Conservation (phyloP, 2,113 vertebrate species). For the Camelus dromedarius region DNA sequence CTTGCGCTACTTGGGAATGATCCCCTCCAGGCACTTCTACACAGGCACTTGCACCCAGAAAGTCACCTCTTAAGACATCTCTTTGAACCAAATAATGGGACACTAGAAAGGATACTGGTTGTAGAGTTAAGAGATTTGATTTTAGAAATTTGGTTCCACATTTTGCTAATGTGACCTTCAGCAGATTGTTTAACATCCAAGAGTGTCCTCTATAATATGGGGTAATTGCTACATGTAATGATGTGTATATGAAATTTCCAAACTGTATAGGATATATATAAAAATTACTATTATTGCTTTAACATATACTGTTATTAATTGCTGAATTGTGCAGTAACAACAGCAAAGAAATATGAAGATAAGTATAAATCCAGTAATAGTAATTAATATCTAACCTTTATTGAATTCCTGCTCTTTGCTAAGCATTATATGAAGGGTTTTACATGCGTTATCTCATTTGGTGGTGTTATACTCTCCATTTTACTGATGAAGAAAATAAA, state of each 20-base stretch:
- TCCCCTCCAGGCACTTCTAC: background rate
- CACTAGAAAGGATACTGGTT: background rate
- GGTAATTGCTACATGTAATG: background rate
- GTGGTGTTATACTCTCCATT: background rate
- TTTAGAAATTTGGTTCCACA: constrained; percentile 38
- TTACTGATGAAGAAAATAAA: constrained; percentile 18
- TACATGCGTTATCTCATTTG: background rate
- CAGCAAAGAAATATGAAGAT: background rate
- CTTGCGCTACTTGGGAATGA: background rate
- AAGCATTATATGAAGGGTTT: background rate
- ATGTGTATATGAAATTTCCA: background rate
- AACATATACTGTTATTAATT: background rate
- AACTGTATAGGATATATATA: background rate
- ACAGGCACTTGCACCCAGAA: background rate
- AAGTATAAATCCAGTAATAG: background rate
- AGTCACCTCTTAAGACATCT: background rate
- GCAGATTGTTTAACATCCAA: background rate
- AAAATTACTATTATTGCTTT: background rate
- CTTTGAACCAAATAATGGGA: constrained; percentile 30
- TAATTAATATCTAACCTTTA: background rate
- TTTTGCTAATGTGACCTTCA: background rate
- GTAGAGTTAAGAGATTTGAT: constrained; percentile 25
- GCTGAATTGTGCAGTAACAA: background rate
- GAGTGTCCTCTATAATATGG: background rate
- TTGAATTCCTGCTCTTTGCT: background rate